phyloP scores from a whole-genome alignment of 2,113 vertebrate species.

The Engraulis encrasicolus region DNA sequence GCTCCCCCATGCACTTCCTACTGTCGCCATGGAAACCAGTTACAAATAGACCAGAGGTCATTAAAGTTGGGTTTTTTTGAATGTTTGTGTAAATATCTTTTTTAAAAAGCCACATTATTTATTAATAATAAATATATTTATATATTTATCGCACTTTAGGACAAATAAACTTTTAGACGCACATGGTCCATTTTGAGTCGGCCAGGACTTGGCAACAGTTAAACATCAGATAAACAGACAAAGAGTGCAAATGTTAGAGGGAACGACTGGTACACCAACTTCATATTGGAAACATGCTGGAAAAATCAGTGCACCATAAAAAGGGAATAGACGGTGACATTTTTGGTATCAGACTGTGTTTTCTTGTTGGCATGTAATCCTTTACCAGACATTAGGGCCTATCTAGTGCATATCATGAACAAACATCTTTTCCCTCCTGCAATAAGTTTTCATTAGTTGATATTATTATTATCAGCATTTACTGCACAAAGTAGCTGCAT shows the following conservation, averaged over 20 bases:
- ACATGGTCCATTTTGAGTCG: background rate
- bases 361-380: background rate
- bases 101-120: background rate
- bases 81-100: background rate
- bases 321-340: background rate
- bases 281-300: background rate
- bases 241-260: background rate
- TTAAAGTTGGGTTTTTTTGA: background rate
- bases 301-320: background rate
- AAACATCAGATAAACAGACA: background rate
- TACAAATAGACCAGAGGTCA: background rate
- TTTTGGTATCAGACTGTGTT: background rate
- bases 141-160: slow-evolving; percentile 6
- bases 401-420: background rate
- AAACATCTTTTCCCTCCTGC: background rate
- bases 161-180: background rate
- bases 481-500: background rate
- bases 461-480: background rate
- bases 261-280: background rate
- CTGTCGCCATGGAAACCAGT: slow-evolving; percentile 7
- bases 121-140: background rate
- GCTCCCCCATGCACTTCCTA: no score
- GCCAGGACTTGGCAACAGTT: background rate
- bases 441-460: background rate
- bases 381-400: background rate